Base-by-base conservation (phyloP, 2,888 invertebrate species). In the Xiphydria camelus region DNA sequence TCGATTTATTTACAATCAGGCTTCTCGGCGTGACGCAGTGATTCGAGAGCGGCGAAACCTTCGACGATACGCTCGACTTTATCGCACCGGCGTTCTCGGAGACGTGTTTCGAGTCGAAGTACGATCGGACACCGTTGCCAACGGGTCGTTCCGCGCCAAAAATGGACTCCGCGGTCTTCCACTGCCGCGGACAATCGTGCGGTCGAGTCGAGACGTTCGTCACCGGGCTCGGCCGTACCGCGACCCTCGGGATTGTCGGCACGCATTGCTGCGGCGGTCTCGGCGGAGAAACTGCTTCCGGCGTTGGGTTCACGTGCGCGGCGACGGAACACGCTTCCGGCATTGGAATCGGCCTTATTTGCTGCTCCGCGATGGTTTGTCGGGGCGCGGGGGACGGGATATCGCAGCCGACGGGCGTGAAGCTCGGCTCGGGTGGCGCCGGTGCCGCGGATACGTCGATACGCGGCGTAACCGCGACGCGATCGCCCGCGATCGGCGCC, bases 21-120 rank as follows among this genome's bases (percentile, higher is more conserved):
- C 61, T 65, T 42, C 69, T 61, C 40, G 66, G 70, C 4, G 62
- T 49, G 6, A 71, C 57, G 49, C 64, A 69, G 38, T 71, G 67
- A 53, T 60, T 70, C 12, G 65, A 61, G 34, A 70, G 47, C 1
- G 68, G 68, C 10, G 70, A 55, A 45, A 71, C 64, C 41, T 66
- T 67, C n/a, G 68, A 62, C 34, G 68, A 61, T 45, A 72, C 57
- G 63, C 67, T 73, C 12, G 73, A 68, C 21, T 71, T 72, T 33
- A 73, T 70, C 73, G 72, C 73, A 39, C 71, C 73, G 14, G 73
- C 73, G 42, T 73, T 73, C 36, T 73, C 68, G 1, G 73, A 71
- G 3, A 73, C 73, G 33, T 69, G 68, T 33, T 73, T 73, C 0
- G 73, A 72, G 41, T 73, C 73, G 15, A 68, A 72, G 35, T 73